Base-by-base conservation (phyloP, 2,888 invertebrate species). In the Diaphora mendica region DNA sequence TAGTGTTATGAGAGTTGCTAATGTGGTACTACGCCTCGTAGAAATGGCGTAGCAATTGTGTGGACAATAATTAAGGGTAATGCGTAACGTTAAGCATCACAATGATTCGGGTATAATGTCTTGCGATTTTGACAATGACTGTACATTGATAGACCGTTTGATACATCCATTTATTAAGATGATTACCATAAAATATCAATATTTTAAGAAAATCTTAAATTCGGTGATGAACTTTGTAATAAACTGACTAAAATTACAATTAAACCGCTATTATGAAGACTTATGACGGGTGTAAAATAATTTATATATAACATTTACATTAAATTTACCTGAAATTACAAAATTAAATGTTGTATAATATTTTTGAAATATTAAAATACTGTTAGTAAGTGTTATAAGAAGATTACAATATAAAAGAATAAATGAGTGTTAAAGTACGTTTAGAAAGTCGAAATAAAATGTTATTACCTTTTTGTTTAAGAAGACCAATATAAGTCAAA, bases 1-100 rank as follows among this genome's bases (percentile, higher is more conserved):
- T 93, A 91, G 90, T 90, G 91, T 93, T 92, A 94, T 92, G 92
- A 92, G 94, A 91, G 89, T 90, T 87, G 91, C 91, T 94, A 94
- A 94, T 93, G 92, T 88, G 92, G 90, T 92, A 90, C 89, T 91
- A 91, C 88, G 88, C 86, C 87, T 88, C 88, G 89, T 85, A 90
- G 91, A 87, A 92, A 91, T 91, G 90, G 86, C 87, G 88, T 87
- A 88, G 91, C 91, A 91, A 94, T 94, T 93, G 93, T 92, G 92
- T 88, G 92, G 94, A 94, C 93, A 91, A 91, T 93, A 90, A 94
- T 93, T 92, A 92, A 91, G 90, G 91, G 90, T 89, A 89, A 89
- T 89, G 88, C 82, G 82, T 78, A 75, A 79, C 87, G 85, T 92
- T 91, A 90, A 88, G 87, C 82, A 87, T 87, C 87, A 84, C 91